phyloP scores from a whole-genome alignment of 2,888 invertebrate species.

The Tinea pellionella region DNA sequence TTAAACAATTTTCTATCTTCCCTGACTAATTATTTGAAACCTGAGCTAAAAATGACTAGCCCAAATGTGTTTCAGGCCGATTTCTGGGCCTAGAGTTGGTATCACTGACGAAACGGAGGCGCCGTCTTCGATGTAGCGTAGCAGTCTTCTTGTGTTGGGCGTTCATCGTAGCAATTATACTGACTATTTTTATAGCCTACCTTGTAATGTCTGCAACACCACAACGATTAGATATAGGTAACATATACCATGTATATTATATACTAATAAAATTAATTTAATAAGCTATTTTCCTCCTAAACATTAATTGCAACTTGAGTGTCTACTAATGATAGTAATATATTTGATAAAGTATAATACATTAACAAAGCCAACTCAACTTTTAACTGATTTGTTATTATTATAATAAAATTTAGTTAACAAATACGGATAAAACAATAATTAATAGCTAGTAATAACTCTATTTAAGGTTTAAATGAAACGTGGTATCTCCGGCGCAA shows the following conservation, averaged over 20 bases:
- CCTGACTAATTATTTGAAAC: too few species aligned
- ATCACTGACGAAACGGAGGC: conserved; percentile 31
- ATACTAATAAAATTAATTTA: neutral
- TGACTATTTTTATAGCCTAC: conserved; percentile 29
- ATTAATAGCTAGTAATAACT: neutral
- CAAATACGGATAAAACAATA: too few species aligned
- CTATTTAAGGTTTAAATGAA: conserved; percentile 37
- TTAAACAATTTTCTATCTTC: too few species aligned
- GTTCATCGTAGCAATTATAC: conserved; percentile 38
- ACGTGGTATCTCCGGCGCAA: conserved; percentile 51
- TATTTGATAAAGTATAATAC: too few species aligned
- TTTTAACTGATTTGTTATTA: too few species aligned
- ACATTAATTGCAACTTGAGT: neutral
- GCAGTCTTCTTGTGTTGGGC: conserved; percentile 59
- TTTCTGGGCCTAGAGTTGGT: conserved; percentile 53
- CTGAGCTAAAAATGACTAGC: neutral
- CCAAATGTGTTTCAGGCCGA: conserved; percentile 39
- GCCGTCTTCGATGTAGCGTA: conserved; percentile 49
- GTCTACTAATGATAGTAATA: neutral
- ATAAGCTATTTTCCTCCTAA: neutral
- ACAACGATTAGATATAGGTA: conserved; percentile 49
- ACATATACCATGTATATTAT: conserved; percentile 21
- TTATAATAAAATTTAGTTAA: too few species aligned
- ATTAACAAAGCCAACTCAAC: too few species aligned
- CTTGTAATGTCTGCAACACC: conserved; percentile 33